Evolutionary conservation across 2,113 vertebrate species (phyloP).

Genomic region (Epinephelus cyanopodus): DNA sequence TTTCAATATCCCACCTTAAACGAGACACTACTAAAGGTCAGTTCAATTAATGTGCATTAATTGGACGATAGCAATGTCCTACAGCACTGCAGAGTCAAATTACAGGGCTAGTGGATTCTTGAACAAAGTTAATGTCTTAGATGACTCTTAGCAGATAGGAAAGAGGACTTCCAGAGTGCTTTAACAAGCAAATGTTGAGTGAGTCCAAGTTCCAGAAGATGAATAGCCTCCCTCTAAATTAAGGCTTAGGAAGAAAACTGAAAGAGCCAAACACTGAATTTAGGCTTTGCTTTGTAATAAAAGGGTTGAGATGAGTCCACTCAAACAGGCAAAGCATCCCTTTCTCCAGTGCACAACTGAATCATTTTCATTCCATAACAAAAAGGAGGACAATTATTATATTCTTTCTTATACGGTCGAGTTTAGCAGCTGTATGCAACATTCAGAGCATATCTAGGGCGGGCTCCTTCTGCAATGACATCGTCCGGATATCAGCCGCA

Average conservation of each 20-base stretch:
- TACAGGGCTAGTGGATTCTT: constrained; percentile 24
- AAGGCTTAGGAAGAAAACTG: background rate
- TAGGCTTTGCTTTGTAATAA: background rate
- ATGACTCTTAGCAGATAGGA: background rate
- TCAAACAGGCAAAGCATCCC: background rate
- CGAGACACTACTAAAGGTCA: constrained; percentile 72
- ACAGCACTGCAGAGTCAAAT: constrained; percentile 52
- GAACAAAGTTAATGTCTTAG: constrained; percentile 30
- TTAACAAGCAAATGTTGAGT: constrained; percentile 23
- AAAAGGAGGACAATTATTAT: background rate
- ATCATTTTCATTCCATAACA: background rate
- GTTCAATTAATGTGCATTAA: constrained; percentile 67
- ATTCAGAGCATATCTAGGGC: too few relatives aligned
- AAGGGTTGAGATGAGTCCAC: background rate
- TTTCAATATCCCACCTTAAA: constrained; percentile 65
- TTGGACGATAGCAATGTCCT: constrained; percentile 55
- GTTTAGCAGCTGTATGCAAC: too few relatives aligned
- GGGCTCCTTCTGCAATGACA: too few relatives aligned
- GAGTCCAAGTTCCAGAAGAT: background rate
- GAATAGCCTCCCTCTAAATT: background rate
- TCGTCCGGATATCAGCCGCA: too few relatives aligned
- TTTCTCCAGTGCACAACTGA: background rate
- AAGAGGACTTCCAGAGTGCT: constrained; percentile 8
- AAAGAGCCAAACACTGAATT: background rate
- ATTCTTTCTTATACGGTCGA: background rate